Evolutionary conservation across 2,888 invertebrate genomes (phyloP).

Genomic region (Nasonovia ribisnigri): DNA sequence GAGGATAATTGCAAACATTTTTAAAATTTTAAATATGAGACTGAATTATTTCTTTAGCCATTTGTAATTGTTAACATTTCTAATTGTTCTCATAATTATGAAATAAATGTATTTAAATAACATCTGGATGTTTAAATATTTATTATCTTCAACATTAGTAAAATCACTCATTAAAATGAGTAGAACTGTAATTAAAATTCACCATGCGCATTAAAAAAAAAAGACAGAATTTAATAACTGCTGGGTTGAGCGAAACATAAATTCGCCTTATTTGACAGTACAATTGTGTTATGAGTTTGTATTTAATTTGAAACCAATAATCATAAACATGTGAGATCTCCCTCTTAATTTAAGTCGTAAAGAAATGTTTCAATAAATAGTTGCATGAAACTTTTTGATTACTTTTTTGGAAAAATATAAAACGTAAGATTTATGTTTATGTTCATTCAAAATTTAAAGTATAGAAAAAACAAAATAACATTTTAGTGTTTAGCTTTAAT

Average conservation of each 20-base stretch:
- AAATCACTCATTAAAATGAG: background rate
- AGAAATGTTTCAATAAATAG: background rate
- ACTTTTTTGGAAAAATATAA: background rate
- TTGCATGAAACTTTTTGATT: background rate
- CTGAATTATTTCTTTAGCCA: conserved; percentile 52
- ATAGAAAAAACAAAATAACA: background rate
- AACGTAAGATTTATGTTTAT: background rate
- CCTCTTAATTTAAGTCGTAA: background rate
- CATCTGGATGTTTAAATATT: conserved; percentile 10
- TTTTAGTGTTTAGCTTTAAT: background rate
- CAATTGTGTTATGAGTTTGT: background rate
- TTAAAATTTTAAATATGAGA: conserved; percentile 39
- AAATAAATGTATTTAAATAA: conserved; percentile 45
- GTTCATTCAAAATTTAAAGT: background rate
- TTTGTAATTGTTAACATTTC: conserved; percentile 40
- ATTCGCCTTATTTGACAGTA: background rate
- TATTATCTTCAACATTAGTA: background rate
- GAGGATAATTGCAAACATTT: conserved; percentile 9
- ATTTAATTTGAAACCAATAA: background rate
- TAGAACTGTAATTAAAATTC: background rate
- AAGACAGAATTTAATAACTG: background rate
- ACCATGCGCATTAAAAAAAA: background rate
- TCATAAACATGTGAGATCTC: background rate
- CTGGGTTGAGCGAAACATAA: background rate
- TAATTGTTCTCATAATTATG: conserved; percentile 9